Base-by-base conservation (phyloP, 2,797 vertebrate genomes). In the Tangara arthus region DNA sequence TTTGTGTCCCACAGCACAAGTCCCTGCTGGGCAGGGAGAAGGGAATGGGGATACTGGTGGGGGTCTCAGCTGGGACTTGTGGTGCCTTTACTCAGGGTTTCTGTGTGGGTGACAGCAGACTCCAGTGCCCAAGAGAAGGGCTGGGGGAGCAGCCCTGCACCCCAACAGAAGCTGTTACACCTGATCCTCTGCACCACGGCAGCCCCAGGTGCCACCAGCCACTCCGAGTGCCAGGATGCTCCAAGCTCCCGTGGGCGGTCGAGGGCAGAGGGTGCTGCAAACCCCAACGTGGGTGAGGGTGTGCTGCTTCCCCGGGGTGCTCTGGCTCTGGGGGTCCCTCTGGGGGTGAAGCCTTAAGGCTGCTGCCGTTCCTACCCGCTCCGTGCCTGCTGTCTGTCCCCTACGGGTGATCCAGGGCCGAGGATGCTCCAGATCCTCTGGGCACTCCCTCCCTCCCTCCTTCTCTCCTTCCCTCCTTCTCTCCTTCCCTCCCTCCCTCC, bases 271-370 rank as follows among this genome's bases (percentile, higher is more conserved):
- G 24, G 24, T 19, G 24, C 50, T 44, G 55, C 32, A 23, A 35
- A n/a, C 7, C 18, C 50, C 1, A 1, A 15, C 34, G 0, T 7
- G 15, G 6, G 27, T 8, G 3, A 13, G 69, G 49, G 3, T 55
- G 69, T 1, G 0, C 42, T 5, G 26, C 11, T 4, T 52, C 47
- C n/a, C 66, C 3, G 8, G 49, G 41, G 34, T 28, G 28, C 68
- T 39, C 69, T 3, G 59, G 69, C 30, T 56, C 37, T 22, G 37
- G 27, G 32, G 19, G 2, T 28, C 30, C 47, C n/a, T 46, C 19
- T 12, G 68, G 16, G 46, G 69, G 13, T 17, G 21, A 72, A 14
- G 17, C 7, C 16, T 12, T 4, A 3, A 4, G 77, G 55, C 8
- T 22, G 77, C 35, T 24, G 32, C 72, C 13, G 6, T 7, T 28